Base-by-base conservation (phyloP, 37 sponge, comb jelly and placozoan species). In the Oopsacas minuta region DNA sequence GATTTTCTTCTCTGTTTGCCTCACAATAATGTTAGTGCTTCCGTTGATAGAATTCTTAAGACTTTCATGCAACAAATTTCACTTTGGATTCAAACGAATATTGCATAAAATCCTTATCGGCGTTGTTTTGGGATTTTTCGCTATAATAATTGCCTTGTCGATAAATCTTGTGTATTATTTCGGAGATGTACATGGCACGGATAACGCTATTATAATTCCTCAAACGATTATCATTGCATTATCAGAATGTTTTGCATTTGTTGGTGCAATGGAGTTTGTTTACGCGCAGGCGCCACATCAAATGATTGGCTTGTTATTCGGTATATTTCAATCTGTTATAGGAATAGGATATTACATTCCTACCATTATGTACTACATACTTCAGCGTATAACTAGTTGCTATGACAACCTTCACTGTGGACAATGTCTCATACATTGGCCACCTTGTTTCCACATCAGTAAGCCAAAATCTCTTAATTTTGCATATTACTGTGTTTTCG, bases 281-380 rank as follows among this genome's bases (percentile, higher is more conserved):
- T 89, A 86, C 39, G 90, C 90, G 5, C 90, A 89, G 53, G 39
- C 85, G 17, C 87, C 90, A 39, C 84, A 84, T 35, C 36, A 83
- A 22, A 89, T 89, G 90, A 36, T 83, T 0, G 90, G 90, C 0
- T 39, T 86, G 42, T 37, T 86, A 49, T 35, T 89, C 23, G 90
- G 90, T 0, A 35, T 89, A 20, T 83, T 86, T 35, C 86, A 85
- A 53, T 89, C 82, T 36, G 32, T 83, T 22, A 52, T 52, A 61
- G 89, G 89, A 20, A 8, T 84, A 12, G 52, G 75, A 3, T 61
- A 25, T 12, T 61, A 61, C 22, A 20, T 61, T 61, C 75, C 75
- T 32, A n/a, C 30, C 28, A 12, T 12, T n/a, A 25, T 61, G 17
- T 61, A 61, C 28, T 61, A 61, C 22, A 20, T 61, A 12, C 22